A percentile compares a stretch with the other conserved stretches of the same genome.
These are phyloP conservation scores for Seriola quinqueradiata DNA, from an alignment of 2,113 vertebrate genomes.

Conservation along the genomic window DNA sequence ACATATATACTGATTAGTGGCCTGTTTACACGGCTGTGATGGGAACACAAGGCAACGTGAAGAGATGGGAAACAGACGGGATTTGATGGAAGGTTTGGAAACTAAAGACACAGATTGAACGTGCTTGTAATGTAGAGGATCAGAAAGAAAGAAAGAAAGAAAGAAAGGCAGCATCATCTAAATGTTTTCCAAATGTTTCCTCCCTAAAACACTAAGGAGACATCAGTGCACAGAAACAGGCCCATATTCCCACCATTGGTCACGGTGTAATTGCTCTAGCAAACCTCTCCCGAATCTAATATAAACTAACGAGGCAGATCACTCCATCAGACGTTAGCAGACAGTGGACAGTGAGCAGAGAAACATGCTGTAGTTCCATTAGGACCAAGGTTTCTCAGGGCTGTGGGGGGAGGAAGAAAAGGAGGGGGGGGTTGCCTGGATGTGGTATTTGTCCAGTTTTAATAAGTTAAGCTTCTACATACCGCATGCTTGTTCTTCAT, in stretches of 20 bases:
- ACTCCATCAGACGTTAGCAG: slow-evolving; percentile 65
- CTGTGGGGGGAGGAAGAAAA: slow-evolving; percentile 16
- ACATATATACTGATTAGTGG: slow-evolving; percentile 40
- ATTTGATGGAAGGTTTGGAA: background rate
- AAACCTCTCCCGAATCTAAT: slow-evolving; percentile 68
- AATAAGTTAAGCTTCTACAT: slow-evolving; percentile 32
- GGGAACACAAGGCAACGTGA: slow-evolving; percentile 35
- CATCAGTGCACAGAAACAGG: slow-evolving; percentile 14
- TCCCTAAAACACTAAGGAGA: slow-evolving; percentile 11
- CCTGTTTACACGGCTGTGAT: slow-evolving; percentile 46
- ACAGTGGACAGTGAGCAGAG: slow-evolving; percentile 58
- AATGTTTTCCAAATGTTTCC: slow-evolving; percentile 64
- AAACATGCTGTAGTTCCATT: slow-evolving; percentile 78
- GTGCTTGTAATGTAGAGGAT: background rate
- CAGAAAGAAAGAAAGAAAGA: background rate
- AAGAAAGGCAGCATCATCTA: slow-evolving; percentile 17
- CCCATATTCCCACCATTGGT: slow-evolving; percentile 57
- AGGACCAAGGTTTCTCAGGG: slow-evolving; percentile 52
- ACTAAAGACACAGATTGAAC: background rate
- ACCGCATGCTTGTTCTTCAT: slow-evolving; percentile 3
- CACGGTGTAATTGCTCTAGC: slow-evolving; percentile 59
- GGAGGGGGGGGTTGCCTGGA: background rate
- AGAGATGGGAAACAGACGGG: slow-evolving; percentile 44
- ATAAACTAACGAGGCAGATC: slow-evolving; percentile 71
- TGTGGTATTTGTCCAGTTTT: slow-evolving; percentile 26